Evolutionary conservation across 2,888 invertebrate species (phyloP).

Genomic region (Limnephilus lunatus): DNA sequence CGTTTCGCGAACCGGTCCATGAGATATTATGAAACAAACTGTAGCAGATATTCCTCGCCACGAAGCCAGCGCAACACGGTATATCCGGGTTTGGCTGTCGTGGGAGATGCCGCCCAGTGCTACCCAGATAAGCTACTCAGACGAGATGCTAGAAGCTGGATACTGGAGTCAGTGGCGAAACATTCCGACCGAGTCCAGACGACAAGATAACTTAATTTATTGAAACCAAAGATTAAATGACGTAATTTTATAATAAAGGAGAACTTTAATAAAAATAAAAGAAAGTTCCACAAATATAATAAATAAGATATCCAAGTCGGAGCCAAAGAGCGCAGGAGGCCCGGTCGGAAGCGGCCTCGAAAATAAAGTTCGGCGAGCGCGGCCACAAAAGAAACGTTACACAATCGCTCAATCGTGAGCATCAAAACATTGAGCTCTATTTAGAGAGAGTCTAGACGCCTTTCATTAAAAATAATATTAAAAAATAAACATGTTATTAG

Average conservation of each 20-base stretch:
- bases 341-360: slow-evolving; percentile 20
- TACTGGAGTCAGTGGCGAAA: not conserved
- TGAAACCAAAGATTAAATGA: too few species aligned
- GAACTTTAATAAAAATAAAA: too few species aligned
- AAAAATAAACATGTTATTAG: slow-evolving; percentile 53
- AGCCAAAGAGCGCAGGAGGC: not conserved
- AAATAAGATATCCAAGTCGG: not conserved
- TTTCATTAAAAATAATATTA: slow-evolving; percentile 53
- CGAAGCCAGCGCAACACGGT: not conserved
- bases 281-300: not conserved
- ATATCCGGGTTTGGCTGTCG: not conserved
- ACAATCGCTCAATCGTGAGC: slow-evolving; percentile 51
- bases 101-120: not conserved
- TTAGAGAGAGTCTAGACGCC: slow-evolving; percentile 59
- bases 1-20: slow-evolving; percentile 25
- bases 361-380: slow-evolving; percentile 45
- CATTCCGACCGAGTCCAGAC: too few species aligned
- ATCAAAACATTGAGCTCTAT: slow-evolving; percentile 55
- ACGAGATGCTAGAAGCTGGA: not conserved
- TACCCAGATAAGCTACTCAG: not conserved
- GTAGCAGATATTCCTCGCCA: slow-evolving; percentile 21
- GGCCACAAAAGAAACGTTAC: slow-evolving; percentile 38
- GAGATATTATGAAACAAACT: slow-evolving; percentile 35
- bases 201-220: not conserved
- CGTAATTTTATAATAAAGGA: too few species aligned